phyloP scores from a whole-genome alignment of 2,888 invertebrate genomes.

The Limnephilus lunatus region DNA sequence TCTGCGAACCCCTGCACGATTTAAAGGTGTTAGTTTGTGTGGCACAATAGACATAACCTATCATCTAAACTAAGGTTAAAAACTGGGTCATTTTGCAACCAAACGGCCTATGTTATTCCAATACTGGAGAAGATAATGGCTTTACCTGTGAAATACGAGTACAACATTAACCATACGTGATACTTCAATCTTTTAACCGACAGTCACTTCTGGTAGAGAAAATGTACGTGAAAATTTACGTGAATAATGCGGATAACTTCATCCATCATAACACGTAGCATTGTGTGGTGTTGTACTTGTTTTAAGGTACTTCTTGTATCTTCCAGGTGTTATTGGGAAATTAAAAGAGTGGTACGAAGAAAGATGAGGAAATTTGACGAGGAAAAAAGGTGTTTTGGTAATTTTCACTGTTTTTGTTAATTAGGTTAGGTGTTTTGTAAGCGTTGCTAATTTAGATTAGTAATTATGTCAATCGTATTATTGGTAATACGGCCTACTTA shows the following conservation, averaged over 20 bases:
- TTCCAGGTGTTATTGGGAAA: slow-evolving; percentile 21
- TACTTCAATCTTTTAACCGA: background rate
- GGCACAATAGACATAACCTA: background rate
- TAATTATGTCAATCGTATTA: background rate
- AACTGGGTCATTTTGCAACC: slow-evolving; percentile 62
- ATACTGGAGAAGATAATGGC: slow-evolving; percentile 34
- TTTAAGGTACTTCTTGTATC: background rate
- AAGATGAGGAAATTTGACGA: background rate
- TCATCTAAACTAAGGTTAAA: slow-evolving; percentile 55
- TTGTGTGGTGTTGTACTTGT: background rate
- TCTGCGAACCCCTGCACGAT: background rate
- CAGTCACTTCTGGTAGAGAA: slow-evolving; percentile 28
- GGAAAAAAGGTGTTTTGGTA: background rate
- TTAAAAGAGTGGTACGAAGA: background rate
- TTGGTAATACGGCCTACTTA: background rate
- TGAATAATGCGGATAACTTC: slow-evolving; percentile 7
- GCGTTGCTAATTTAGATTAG: background rate
- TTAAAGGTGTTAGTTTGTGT: background rate
- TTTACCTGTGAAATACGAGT: slow-evolving; percentile 37
- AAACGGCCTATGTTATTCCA: slow-evolving; percentile 6
- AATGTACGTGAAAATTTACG: background rate
- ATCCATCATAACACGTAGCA: slow-evolving; percentile 35
- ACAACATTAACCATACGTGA: background rate
- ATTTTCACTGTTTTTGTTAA: background rate
- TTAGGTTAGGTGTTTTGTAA: background rate